Evolutionary conservation across 2,113 vertebrate species (phyloP).

Genomic region (Carollia perspicillata): DNA sequence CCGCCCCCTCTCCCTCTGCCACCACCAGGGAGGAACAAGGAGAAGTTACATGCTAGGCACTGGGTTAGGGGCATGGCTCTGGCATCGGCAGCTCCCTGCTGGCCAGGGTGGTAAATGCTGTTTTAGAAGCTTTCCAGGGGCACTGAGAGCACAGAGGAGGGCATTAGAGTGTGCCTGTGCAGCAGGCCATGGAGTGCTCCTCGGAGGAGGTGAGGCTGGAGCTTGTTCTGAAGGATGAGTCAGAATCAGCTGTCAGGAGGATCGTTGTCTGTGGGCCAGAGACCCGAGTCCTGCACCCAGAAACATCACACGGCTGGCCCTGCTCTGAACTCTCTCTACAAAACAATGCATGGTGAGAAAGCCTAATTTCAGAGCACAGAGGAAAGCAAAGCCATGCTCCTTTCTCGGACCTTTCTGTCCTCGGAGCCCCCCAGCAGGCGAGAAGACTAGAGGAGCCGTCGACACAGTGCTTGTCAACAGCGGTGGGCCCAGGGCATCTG

Average conservation of each 20-base stretch:
- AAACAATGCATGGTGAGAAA: background rate
- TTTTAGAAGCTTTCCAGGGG: background rate
- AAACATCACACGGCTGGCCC: background rate
- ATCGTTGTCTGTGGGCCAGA: background rate
- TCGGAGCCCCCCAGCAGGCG: rapidly evolving
- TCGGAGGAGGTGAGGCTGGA: background rate
- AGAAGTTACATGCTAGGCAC: rapidly evolving
- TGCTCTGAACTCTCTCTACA: background rate
- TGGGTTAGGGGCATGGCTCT: rapidly evolving
- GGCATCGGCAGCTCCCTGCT: background rate
- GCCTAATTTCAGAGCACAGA: background rate
- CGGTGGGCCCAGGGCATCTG: background rate
- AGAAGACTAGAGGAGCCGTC: background rate
- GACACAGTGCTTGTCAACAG: background rate
- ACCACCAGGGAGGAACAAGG: background rate
- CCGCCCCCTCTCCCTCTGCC: rapidly evolving
- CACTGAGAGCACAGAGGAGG: background rate
- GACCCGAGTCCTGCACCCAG: background rate
- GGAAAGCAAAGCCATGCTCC: background rate
- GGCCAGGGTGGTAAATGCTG: background rate
- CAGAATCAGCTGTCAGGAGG: background rate
- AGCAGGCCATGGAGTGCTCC: background rate
- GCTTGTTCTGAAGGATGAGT: background rate
- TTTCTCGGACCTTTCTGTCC: background rate
- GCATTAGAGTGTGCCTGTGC: too few species aligned